Conservation (phyloP, 2,113 vertebrate genomes). For the Amia ocellicauda region DNA sequence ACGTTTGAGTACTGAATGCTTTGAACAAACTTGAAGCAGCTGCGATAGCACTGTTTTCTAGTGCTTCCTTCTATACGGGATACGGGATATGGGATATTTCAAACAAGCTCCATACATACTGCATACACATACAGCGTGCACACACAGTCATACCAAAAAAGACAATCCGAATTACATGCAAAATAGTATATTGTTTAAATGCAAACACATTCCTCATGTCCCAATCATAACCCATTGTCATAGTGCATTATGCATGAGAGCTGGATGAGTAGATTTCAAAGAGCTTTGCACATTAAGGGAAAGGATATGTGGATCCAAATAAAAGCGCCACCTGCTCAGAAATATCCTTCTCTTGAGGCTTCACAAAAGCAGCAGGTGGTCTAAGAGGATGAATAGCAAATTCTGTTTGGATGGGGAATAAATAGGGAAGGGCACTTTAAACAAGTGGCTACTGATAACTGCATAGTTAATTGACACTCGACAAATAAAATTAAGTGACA, state of each 20-base stretch:
- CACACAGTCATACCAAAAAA: too few relatives aligned
- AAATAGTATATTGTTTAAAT: too few relatives aligned
- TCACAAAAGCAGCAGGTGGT: neutral
- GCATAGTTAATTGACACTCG: neutral
- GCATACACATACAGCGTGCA: too few relatives aligned
- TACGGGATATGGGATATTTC: too few relatives aligned
- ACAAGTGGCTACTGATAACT: neutral
- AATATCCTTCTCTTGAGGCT: conserved; percentile 10
- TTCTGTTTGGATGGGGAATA: neutral
- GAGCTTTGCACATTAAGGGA: neutral
- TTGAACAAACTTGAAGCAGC: too few relatives aligned
- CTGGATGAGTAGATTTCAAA: conserved; percentile 11
- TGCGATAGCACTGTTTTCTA: too few relatives aligned
- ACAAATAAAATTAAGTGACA: too few relatives aligned
- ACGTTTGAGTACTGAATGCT: too few relatives aligned
- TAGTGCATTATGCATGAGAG: conserved; percentile 39
- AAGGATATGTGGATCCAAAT: conserved; percentile 5
- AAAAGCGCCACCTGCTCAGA: conserved; percentile 10
- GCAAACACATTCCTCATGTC: conserved; percentile 30
- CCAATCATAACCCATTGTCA: conserved; percentile 35
- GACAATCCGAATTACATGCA: too few relatives aligned
- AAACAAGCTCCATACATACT: too few relatives aligned
- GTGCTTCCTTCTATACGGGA: too few relatives aligned
- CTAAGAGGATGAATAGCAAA: neutral
- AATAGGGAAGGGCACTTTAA: neutral